Conservation (phyloP, 2,888 invertebrate genomes). For the Allolobophora icterica region DNA sequence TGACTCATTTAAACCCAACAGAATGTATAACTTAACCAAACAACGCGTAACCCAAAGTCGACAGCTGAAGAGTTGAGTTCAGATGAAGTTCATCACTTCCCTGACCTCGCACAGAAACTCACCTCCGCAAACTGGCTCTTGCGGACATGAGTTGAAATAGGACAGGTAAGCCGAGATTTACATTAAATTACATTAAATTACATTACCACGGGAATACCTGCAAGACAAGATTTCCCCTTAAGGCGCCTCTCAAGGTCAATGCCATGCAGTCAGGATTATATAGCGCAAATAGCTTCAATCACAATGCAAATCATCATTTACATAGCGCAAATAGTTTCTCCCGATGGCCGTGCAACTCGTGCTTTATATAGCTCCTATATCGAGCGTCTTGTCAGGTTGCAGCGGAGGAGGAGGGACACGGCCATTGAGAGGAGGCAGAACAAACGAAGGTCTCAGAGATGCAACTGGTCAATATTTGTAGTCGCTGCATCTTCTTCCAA, state of each 20-base stretch:
- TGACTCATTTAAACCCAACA: too few species aligned
- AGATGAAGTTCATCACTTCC: too few species aligned
- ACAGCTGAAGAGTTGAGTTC: too few species aligned
- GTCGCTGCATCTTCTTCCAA: neutral
- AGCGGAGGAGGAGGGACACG: neutral
- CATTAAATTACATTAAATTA: too few species aligned
- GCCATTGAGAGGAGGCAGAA: neutral
- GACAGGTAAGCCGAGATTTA: neutral
- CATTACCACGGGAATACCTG: neutral
- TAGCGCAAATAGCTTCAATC: too few species aligned
- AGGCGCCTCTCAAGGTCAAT: neutral
- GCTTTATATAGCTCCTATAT: neutral
- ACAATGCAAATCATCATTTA: conserved; percentile 8
- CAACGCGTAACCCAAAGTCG: too few species aligned
- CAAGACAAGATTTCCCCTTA: neutral
- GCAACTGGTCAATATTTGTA: neutral
- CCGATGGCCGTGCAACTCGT: neutral
- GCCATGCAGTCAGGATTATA: too few species aligned
- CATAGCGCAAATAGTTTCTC: neutral
- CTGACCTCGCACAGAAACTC: neutral
- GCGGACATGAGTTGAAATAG: neutral
- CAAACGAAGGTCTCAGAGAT: neutral
- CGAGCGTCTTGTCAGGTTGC: neutral
- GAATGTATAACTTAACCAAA: too few species aligned
- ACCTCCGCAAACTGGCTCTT: neutral